These are phyloP conservation scores for Danionella cerebrum DNA, from an alignment of 2,113 vertebrate species.

Conservation along the genomic window DNA sequence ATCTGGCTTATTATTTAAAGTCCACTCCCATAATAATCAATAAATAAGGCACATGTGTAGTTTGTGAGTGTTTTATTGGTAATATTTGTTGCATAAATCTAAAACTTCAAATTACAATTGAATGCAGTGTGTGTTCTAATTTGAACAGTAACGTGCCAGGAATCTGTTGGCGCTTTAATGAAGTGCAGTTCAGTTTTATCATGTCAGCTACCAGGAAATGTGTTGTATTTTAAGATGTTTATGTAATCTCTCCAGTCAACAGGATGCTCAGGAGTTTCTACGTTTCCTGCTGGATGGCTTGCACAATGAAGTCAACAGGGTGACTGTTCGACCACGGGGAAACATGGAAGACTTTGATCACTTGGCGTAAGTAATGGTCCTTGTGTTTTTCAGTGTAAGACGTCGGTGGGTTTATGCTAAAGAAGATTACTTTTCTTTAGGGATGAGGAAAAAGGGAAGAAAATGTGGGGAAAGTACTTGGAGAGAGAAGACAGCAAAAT, in stretches of 20 bases:
- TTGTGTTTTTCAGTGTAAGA: neutral
- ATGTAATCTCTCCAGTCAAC: conserved; percentile 69
- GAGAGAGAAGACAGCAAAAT: conserved; percentile 93
- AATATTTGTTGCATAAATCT: too few species aligned
- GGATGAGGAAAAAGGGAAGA: conserved; percentile 89
- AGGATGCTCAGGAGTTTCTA: conserved; percentile 95
- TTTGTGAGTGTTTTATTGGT: too few species aligned
- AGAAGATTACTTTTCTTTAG: conserved; percentile 56
- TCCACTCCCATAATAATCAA: too few species aligned
- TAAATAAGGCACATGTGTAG: too few species aligned
- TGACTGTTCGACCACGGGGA: conserved; percentile 74
- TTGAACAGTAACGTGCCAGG: too few species aligned
- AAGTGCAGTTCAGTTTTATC: too few species aligned
- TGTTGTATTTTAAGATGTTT: conserved; percentile 2
- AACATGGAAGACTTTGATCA: conserved; percentile 80
- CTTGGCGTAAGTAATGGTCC: conserved; percentile 70
- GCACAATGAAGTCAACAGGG: conserved; percentile 92
- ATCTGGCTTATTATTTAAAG: neutral
- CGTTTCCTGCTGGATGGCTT: conserved; percentile 92
- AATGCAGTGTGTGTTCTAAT: too few species aligned
- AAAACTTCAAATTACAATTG: too few species aligned
- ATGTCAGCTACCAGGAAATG: neutral
- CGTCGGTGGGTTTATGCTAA: too few species aligned
- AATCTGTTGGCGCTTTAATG: too few species aligned
- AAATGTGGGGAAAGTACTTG: conserved; percentile 94